Evolutionary conservation across 2,888 invertebrate genomes (phyloP), one percentile per base, ranked within the genome.

Genomic region (Smittia sp.): DNA sequence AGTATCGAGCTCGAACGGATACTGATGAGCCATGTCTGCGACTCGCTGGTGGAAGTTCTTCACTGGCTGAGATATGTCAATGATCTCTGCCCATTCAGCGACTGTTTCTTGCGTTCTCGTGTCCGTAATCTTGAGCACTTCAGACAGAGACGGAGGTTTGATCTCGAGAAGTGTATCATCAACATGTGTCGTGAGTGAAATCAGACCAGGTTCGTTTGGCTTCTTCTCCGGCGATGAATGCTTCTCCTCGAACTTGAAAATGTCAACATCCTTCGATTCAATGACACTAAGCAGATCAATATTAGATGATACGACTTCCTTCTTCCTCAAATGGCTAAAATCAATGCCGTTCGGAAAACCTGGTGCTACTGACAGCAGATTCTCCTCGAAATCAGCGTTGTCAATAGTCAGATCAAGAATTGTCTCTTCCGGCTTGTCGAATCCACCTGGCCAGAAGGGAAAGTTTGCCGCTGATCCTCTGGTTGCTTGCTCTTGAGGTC

Each of bases 1-100:
- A 24, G 89, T 92, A 82, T 99, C 99, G 78, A 98, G 84, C 78
- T 96, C 93, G 83, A 99, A 99, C 1, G 91, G 90, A 82, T 90
- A 96, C 75, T 86, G 87, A 78, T 91, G 89, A 0, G 97, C 97
- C 84, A 93, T 91, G 75, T 91, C 88, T 2, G 93, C 93, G 74
- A 96, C 88, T 78, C 86, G 86, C 77, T 92, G 87, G 67, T 89
- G 85, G 78, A 96, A 96, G 80, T 96, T 90, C 1, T 85, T 85
- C 0, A 96, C 90, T 0, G 94, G 93, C 72, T 88, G 86, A 0
- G 89, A 88, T 0, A 93, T 89, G 80, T 97, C 93, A 39, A 97
- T 85, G 81, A 91, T 87, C 79, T 95, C 90, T 0, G 96, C 96
- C 94, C 94, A 97, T 78, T 94, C 89, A 0, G 89, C 86, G n/a